These are phyloP conservation scores for Rhombomys opimus DNA, from an alignment of 2,113 vertebrate species.

Conservation along the genomic window DNA sequence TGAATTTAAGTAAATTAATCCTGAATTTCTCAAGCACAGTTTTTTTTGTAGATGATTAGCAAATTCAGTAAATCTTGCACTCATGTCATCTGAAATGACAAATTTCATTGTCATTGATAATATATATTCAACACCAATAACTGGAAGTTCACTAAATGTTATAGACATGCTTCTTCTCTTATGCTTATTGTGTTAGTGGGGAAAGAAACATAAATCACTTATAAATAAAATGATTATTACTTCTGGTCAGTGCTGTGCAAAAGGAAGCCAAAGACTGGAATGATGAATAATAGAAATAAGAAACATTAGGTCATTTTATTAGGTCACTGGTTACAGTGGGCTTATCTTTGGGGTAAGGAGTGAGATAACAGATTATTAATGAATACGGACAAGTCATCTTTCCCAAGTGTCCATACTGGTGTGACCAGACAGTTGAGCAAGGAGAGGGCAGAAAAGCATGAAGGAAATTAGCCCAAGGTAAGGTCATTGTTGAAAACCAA, in stretches of 20 bases:
- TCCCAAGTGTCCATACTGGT: background rate
- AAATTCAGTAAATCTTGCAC: background rate
- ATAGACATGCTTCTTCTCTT: background rate
- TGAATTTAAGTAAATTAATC: background rate
- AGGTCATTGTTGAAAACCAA: fast-evolving
- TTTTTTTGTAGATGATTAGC: background rate
- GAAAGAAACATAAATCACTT: background rate
- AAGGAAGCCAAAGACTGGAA: background rate
- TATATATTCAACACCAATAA: slow-evolving; percentile 14
- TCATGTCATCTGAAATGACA: background rate
- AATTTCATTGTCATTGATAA: slow-evolving; percentile 46
- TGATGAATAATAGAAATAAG: background rate
- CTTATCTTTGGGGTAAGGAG: background rate
- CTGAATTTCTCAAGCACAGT: background rate
- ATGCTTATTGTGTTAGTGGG: background rate
- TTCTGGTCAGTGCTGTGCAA: background rate
- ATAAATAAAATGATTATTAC: slow-evolving; percentile 2
- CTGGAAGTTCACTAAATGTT: background rate
- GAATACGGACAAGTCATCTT: background rate
- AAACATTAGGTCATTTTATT: background rate
- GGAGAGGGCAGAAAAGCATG: background rate
- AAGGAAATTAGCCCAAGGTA: background rate
- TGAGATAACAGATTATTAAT: background rate
- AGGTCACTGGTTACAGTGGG: background rate
- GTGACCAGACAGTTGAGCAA: background rate